A percentile compares a stretch with the other conserved stretches of the same genome.
phyloP scores from a whole-genome alignment of 2,888 invertebrate species.

The Ochropleura leucogaster region DNA sequence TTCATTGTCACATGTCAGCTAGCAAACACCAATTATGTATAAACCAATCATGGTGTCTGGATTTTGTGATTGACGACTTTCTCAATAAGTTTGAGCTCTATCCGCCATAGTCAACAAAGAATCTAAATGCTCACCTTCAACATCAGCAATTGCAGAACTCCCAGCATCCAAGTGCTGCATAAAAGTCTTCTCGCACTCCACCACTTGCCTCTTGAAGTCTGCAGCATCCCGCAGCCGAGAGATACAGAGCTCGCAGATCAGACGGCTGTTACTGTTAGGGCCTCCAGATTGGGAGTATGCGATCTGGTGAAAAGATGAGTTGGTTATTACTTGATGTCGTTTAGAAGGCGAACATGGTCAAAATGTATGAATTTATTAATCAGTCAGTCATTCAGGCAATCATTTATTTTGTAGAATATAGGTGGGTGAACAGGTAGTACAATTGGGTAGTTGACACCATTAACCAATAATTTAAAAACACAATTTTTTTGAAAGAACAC shows the following conservation, averaged over 20 bases:
- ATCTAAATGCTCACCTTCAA: conserved; percentile 67
- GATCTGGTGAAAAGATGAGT: conserved; percentile 71
- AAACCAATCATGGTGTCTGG: too few relatives aligned
- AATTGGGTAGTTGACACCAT: too few relatives aligned
- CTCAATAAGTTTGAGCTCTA: too few relatives aligned
- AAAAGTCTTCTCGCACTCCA: conserved; percentile 86
- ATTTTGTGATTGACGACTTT: too few relatives aligned
- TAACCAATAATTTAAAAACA: too few relatives aligned
- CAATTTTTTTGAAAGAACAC: too few relatives aligned
- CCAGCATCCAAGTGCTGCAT: conserved; percentile 82
- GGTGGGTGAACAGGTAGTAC: too few relatives aligned
- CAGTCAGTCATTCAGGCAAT: too few relatives aligned
- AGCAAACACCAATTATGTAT: too few relatives aligned
- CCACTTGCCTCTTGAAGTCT: conserved; percentile 85
- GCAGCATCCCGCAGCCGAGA: conserved; percentile 84
- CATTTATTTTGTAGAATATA: too few relatives aligned
- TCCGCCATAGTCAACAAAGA: not conserved
- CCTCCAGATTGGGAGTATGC: conserved; percentile 82
- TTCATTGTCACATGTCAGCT: too few relatives aligned
- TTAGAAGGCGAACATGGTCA: not conserved
- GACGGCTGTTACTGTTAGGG: conserved; percentile 84
- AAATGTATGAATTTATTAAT: too few relatives aligned
- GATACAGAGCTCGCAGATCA: conserved; percentile 87
- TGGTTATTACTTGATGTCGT: not conserved
- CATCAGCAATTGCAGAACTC: conserved; percentile 53